These are phyloP conservation scores for Magallana ariakensis DNA, from an alignment of 1,140 invertebrate species.

Conservation along the genomic window DNA sequence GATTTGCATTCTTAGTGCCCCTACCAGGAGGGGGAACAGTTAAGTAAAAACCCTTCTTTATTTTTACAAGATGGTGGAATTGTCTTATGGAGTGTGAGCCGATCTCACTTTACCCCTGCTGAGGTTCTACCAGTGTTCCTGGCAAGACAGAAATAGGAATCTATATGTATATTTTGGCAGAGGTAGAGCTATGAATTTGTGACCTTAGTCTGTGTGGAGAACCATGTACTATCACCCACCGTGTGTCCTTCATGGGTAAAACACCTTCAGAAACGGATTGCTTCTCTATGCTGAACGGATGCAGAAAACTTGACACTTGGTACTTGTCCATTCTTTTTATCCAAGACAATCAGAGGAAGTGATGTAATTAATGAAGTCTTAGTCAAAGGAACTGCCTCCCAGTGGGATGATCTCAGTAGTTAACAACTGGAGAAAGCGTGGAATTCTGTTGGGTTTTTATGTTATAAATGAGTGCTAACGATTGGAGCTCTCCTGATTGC, in stretches of 20 bases:
- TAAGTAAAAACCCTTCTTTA: background rate
- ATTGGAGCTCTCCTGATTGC: conserved; percentile 5
- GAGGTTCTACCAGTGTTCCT: background rate
- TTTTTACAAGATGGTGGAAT: background rate
- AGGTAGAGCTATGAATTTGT: background rate
- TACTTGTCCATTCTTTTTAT: no score
- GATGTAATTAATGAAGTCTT: no score
- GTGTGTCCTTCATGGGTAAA: background rate
- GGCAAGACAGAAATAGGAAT: background rate
- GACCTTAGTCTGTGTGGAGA: background rate
- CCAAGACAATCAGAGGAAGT: no score
- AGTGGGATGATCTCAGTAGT: no score
- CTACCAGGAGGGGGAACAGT: background rate
- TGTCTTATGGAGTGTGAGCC: background rate
- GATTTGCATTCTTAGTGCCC: background rate
- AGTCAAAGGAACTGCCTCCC: no score
- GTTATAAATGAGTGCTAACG: background rate
- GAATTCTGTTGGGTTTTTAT: no score
- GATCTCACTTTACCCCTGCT: background rate
- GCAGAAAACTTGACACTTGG: no score
- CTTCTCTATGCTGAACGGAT: no score
- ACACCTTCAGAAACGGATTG: no score
- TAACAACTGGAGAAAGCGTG: no score
- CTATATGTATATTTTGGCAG: conserved; percentile 16
- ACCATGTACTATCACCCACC: background rate